phyloP scores from a whole-genome alignment of 2,888 invertebrate species.

The Macrosoma leucophasiata region DNA sequence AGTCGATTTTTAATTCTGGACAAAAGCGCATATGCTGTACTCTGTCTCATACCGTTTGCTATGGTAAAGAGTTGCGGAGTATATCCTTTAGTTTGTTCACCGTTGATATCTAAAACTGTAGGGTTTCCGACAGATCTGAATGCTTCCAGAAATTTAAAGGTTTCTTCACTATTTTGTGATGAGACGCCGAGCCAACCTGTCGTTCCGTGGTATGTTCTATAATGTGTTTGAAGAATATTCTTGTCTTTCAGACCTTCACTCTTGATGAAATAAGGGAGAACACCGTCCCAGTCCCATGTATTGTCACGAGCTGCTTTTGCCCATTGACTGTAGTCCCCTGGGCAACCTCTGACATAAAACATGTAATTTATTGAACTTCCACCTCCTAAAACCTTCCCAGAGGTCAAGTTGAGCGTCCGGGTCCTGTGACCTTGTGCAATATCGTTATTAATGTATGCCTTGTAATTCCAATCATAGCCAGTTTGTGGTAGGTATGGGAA shows the following conservation, averaged over 20 bases:
- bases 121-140: constrained; percentile 38
- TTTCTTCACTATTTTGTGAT: constrained; percentile 19
- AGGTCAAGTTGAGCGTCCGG: constrained; percentile 17
- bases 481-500: constrained; percentile 11
- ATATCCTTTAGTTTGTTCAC: constrained; percentile 35
- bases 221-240: constrained; percentile 22
- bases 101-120: constrained; percentile 36
- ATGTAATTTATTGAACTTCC: constrained; percentile 76
- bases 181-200: constrained; percentile 29
- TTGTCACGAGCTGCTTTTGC: constrained; percentile 74
- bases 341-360: constrained; percentile 76
- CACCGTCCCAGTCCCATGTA: constrained; percentile 26
- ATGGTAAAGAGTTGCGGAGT: constrained; percentile 31
- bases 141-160: constrained; percentile 30
- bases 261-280: constrained; percentile 26
- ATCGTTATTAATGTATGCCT: constrained; percentile 19
- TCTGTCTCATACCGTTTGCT: constrained; percentile 13
- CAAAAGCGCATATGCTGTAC: constrained; percentile 5
- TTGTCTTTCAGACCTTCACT: constrained; percentile 29
- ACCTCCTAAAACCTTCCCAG: constrained; percentile 77
- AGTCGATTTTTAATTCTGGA: constrained; percentile 18
- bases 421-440: constrained; percentile 18
- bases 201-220: constrained; percentile 28
- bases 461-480: constrained; percentile 27
- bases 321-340: constrained; percentile 78